Base-by-base conservation (phyloP, 1,140 invertebrate genomes). In the Caenorhabditis brenneri region DNA sequence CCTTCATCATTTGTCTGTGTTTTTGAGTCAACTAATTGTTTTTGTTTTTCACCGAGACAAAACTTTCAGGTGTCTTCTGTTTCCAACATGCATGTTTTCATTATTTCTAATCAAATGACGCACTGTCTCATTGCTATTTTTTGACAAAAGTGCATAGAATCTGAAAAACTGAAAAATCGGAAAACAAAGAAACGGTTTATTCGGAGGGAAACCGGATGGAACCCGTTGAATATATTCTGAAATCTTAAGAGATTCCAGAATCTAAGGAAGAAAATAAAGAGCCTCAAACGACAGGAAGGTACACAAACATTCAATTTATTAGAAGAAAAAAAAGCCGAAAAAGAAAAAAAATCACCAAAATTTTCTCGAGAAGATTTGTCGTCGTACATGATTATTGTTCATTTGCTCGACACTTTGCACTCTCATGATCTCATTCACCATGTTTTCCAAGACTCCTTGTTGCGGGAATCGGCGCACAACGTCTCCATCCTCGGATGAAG, bases 391-490 rank as follows among this genome's bases (percentile, higher is more conserved):
- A 74, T 74, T 12, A 74, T 74, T 74, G 36, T 74, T 74, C 65
- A 74, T 42, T n/a, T 74, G 65, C 36, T 74, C 65, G 65, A 74
- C 36, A 42, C 65, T 74, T n/a, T 74, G 65, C 15, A 74, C 65
- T 9, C 65, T 33, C 65, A 74, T 74, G 22, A 74, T 46, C 65
- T 74, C 65, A n/a, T 74, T 74, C 12, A 74, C 65, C 65, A 74
- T 74, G n/a, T 42, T 74, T n/a, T 74, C 65, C 12, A 74, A 36
- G 6, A 74, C 65, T 33, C 36, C 65, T 22, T 74, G 65, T 42
- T 74, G 65, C 3, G 65, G 65, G 36, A 74, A 74, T 31, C n/a
- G 65, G n/a, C 65, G 65, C 0, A 74, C 65, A 12, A 42, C 65
- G 19, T 74, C 36, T 22, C 65, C 65, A 19, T 74, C 36, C 1